Conservation (phyloP, 1,140 invertebrate genomes). For the Pinna nobilis region DNA sequence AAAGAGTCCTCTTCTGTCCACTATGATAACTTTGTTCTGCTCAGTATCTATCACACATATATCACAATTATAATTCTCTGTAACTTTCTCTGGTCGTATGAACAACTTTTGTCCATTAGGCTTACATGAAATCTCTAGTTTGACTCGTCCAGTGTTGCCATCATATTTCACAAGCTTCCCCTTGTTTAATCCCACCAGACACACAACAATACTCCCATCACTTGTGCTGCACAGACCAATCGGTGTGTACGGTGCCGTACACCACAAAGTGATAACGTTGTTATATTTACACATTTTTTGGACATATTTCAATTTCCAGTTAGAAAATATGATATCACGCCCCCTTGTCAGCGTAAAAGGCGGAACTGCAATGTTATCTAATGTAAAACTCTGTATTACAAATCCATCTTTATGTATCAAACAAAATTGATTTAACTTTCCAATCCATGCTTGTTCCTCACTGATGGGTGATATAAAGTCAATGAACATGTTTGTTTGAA, state of each 20-base stretch:
- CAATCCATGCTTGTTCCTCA: too few relatives aligned
- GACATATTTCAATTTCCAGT: too few relatives aligned
- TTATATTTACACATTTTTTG: slow-evolving; percentile 1
- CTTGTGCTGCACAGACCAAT: neutral
- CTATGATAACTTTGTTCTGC: neutral
- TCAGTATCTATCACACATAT: slow-evolving; percentile 3
- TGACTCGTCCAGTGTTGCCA: neutral
- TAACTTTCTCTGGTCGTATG: neutral
- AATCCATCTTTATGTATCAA: too few relatives aligned
- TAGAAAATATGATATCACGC: too few relatives aligned
- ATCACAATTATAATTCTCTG: slow-evolving; percentile 6
- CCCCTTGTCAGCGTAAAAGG: too few relatives aligned
- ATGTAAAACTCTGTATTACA: too few relatives aligned
- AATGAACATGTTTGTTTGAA: too few relatives aligned
- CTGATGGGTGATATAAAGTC: too few relatives aligned
- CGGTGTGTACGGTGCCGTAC: neutral
- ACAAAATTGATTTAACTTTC: too few relatives aligned
- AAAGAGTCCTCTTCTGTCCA: neutral
- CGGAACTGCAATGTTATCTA: too few relatives aligned
- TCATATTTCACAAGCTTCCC: neutral
- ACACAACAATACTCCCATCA: neutral
- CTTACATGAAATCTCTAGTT: neutral
- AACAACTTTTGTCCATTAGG: neutral
- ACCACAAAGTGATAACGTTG: neutral
- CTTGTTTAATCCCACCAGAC: neutral